Percentiles rank a stretch among this genome's conserved stretches.
These are phyloP conservation scores for Nestor notabilis DNA, from an alignment of 2,113 vertebrate species.

Conservation along the genomic window DNA sequence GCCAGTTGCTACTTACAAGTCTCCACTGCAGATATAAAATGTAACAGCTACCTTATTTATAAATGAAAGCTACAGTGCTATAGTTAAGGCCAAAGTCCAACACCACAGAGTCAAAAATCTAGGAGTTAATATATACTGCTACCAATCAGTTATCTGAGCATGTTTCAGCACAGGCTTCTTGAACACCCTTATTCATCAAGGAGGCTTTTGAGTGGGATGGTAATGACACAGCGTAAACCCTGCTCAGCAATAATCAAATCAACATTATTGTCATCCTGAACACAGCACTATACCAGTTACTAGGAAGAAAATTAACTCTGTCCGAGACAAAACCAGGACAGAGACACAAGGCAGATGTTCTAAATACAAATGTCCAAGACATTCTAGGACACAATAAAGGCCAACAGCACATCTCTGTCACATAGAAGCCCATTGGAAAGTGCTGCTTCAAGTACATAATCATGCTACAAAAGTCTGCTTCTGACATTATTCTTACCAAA, in stretches of 20 bases:
- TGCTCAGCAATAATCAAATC: background rate
- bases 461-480: background rate
- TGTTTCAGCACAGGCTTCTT: background rate
- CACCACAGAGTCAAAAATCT: background rate
- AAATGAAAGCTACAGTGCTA: background rate
- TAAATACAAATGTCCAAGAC: background rate
- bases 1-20: background rate
- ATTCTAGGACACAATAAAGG: background rate
- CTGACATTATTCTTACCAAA: background rate
- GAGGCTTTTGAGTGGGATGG: background rate
- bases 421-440: background rate
- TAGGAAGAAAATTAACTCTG: background rate
- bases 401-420: background rate
- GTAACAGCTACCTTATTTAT: background rate
- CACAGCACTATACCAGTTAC: background rate
- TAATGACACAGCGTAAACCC: background rate
- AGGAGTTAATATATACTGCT: fast-evolving
- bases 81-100: background rate
- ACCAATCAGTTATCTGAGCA: background rate
- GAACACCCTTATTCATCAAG: background rate
- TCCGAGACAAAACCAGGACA: background rate
- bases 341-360: background rate
- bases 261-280: background rate
- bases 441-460: background rate
- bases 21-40: background rate